Conservation (phyloP, 2,888 invertebrate genomes). For the Xylota sylvarum region DNA sequence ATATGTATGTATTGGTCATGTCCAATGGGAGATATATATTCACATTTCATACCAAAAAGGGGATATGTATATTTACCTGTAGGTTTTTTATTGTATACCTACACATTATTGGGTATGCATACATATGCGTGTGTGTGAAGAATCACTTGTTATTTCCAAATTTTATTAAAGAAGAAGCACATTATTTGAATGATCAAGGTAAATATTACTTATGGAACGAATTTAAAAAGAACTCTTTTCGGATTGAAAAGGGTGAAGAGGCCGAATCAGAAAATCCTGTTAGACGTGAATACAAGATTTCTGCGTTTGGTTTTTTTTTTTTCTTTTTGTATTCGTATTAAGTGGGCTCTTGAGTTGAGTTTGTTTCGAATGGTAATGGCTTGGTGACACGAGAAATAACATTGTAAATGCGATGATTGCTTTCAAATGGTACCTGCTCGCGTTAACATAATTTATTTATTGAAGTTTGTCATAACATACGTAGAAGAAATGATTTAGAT, state of each 20-base stretch:
- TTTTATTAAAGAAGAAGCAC: slow-evolving; percentile 13
- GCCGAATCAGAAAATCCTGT: slow-evolving; percentile 21
- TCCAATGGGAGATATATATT: slow-evolving; percentile 8
- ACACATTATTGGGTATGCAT: too few relatives aligned
- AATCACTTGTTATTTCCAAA: slow-evolving; percentile 40
- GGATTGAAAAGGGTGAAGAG: background rate
- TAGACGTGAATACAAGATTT: background rate
- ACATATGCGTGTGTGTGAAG: background rate
- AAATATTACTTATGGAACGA: slow-evolving; percentile 26
- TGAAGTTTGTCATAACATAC: slow-evolving; percentile 3
- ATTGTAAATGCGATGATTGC: slow-evolving; percentile 11
- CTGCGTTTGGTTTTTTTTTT: background rate
- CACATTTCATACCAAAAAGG: background rate
- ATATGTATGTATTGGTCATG: background rate
- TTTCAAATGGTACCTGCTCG: slow-evolving; percentile 9
- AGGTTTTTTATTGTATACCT: background rate
- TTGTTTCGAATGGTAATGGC: slow-evolving; percentile 26
- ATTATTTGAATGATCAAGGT: slow-evolving; percentile 33
- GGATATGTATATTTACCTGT: slow-evolving; percentile 18
- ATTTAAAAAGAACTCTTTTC: slow-evolving; percentile 6
- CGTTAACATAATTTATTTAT: slow-evolving; percentile 11
- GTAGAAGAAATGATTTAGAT: background rate
- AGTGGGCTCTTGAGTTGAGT: slow-evolving; percentile 24
- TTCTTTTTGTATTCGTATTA: background rate
- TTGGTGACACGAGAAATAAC: slow-evolving; percentile 26